Conservation (phyloP, 2,113 vertebrate species). For the Apodemus sylvaticus region DNA sequence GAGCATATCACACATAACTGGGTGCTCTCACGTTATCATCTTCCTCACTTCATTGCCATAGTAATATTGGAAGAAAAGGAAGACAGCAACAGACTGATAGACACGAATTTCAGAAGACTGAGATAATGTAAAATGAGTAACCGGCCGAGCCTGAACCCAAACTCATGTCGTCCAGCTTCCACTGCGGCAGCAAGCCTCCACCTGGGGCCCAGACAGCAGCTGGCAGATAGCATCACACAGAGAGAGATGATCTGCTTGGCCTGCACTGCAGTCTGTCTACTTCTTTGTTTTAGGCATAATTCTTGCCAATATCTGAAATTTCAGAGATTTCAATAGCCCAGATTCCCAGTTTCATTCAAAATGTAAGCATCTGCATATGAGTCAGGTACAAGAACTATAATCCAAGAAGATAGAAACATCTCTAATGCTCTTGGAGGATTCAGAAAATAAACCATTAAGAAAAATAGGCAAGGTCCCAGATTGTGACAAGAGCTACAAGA, state of each 20-base stretch:
- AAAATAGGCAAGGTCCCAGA: neutral
- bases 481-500: neutral
- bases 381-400: neutral
- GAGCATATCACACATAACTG: neutral
- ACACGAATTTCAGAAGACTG: neutral
- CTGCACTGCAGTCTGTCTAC: neutral
- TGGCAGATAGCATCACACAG: neutral
- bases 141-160: neutral
- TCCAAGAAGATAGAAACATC: neutral
- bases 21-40: neutral
- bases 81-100: neutral
- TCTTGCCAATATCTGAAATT: slow-evolving; percentile 20
- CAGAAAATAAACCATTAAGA: slow-evolving; percentile 4
- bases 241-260: neutral
- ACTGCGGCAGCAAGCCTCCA: neutral
- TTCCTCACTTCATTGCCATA: neutral
- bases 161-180: neutral
- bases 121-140: neutral
- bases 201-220: neutral
- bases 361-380: neutral
- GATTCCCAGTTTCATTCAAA: slow-evolving; percentile 18
- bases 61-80: neutral
- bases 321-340: neutral
- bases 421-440: neutral
- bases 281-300: neutral